A percentile compares a stretch with the other conserved stretches of the same genome.
Evolutionary conservation across 2,113 vertebrate genomes (phyloP).

Genomic region (Anser cygnoides): DNA sequence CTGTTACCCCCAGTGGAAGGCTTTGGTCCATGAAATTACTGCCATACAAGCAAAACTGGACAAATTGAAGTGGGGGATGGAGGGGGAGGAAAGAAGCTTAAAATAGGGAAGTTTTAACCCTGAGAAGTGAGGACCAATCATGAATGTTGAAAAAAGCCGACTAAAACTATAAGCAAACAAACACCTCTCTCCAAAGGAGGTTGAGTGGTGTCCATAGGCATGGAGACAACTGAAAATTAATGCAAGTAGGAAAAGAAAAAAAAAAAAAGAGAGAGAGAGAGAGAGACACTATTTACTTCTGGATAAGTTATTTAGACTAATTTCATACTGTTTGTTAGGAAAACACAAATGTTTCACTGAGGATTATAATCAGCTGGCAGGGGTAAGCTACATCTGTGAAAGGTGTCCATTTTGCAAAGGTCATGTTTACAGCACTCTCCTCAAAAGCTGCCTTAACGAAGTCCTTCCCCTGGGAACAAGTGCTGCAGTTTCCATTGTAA

Average conservation of each 20-base stretch:
- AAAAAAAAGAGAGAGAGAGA: not conserved
- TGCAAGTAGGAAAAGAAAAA: not conserved
- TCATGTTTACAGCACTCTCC: not conserved
- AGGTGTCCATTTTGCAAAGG: not conserved
- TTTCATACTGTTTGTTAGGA: not conserved
- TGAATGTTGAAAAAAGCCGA: not conserved
- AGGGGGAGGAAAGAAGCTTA: not conserved
- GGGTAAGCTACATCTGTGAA: not conserved
- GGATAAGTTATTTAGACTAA: not conserved
- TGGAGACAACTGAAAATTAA: not conserved
- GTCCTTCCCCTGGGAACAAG: not conserved
- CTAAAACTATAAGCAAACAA: not conserved
- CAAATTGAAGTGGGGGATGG: not conserved
- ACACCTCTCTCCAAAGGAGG: not conserved
- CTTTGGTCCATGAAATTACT: constrained; percentile 68
- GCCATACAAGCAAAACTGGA: not conserved
- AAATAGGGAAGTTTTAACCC: not conserved
- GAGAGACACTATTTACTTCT: not conserved
- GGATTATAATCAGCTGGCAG: not conserved
- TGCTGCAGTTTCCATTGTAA: not conserved
- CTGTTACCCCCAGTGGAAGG: constrained; percentile 35
- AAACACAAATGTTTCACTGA: not conserved
- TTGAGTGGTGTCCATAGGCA: not conserved
- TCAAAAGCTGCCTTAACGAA: not conserved
- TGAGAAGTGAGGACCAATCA: not conserved